Conservation (phyloP, 2,888 invertebrate species). For the Criorhina ranunculi region DNA sequence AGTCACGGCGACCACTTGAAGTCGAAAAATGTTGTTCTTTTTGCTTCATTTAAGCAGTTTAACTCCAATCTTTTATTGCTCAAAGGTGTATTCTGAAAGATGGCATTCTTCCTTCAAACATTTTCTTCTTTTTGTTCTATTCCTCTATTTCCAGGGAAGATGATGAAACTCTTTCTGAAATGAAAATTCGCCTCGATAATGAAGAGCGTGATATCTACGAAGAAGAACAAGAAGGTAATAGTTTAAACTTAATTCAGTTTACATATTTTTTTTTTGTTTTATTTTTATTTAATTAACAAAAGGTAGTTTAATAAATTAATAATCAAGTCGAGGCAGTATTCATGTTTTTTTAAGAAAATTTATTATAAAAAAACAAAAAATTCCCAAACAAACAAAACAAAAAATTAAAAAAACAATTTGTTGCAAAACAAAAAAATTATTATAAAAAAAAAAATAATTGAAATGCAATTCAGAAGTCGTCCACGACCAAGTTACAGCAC, state of each 20-base stretch:
- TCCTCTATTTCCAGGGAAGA: constrained; percentile 86
- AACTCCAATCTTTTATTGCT: too few relatives aligned
- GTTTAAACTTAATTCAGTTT: constrained; percentile 73
- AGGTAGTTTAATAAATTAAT: constrained; percentile 8
- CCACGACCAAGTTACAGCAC: constrained; percentile 86
- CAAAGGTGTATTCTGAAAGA: too few relatives aligned
- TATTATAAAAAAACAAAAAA: constrained; percentile 44
- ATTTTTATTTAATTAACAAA: constrained; percentile 16
- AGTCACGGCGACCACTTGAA: too few relatives aligned
- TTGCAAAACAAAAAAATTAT: constrained; percentile 44
- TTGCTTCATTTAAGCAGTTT: too few relatives aligned
- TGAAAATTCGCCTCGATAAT: constrained; percentile 89
- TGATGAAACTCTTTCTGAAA: constrained; percentile 90
- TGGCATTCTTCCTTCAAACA: too few relatives aligned
- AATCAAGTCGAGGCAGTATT: neutral
- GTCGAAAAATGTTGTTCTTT: too few relatives aligned
- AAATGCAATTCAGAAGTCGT: constrained; percentile 84
- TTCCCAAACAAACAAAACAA: constrained; percentile 51
- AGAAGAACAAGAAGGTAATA: constrained; percentile 85
- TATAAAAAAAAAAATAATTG: constrained; percentile 79
- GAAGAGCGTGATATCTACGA: constrained; percentile 87
- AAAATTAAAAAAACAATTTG: constrained; percentile 9
- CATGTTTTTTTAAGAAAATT: constrained; percentile 16
- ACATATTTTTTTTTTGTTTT: constrained; percentile 11
- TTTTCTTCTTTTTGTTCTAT: neutral